Percentiles rank a stretch among this genome's conserved stretches.
phyloP scores from a whole-genome alignment of 2,888 invertebrate species.

The Drosophila lacicola region DNA sequence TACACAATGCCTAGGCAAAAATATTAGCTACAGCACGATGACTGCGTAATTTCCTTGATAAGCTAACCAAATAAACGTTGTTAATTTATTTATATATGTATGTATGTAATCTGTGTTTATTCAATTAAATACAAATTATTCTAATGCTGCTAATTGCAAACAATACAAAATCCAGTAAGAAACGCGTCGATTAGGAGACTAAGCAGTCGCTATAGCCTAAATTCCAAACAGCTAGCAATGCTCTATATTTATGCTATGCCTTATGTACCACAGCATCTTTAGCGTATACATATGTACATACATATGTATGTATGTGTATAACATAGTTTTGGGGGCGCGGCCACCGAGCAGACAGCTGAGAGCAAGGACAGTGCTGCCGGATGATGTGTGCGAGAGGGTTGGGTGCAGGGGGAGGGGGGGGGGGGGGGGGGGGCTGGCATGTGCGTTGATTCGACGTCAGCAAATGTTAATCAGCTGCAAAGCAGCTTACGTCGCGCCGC shows the following conservation, averaged over 20 bases:
- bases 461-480: conserved; percentile 32
- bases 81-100: background rate
- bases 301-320: background rate
- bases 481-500: conserved; percentile 15
- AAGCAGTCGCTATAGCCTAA: conserved; percentile 11
- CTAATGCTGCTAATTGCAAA: background rate
- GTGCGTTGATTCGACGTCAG: conserved; percentile 24
- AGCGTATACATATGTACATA: background rate
- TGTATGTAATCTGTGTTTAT: background rate
- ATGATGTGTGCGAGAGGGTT: background rate
- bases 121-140: background rate
- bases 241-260: background rate
- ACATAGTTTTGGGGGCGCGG: conserved; percentile 62
- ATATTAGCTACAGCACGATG: conserved; percentile 6
- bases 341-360: conserved; percentile 30
- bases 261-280: conserved; percentile 15
- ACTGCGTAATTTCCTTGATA: background rate
- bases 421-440: background rate
- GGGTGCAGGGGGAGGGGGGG: background rate
- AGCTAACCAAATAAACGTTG: background rate
- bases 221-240: too few relatives aligned
- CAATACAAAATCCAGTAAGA: background rate
- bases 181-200: conserved; percentile 6
- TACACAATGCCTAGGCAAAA: background rate
- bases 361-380: conserved; percentile 1